Conservation (phyloP, 2,797 vertebrate genomes). For the Benthosema pterotum region DNA sequence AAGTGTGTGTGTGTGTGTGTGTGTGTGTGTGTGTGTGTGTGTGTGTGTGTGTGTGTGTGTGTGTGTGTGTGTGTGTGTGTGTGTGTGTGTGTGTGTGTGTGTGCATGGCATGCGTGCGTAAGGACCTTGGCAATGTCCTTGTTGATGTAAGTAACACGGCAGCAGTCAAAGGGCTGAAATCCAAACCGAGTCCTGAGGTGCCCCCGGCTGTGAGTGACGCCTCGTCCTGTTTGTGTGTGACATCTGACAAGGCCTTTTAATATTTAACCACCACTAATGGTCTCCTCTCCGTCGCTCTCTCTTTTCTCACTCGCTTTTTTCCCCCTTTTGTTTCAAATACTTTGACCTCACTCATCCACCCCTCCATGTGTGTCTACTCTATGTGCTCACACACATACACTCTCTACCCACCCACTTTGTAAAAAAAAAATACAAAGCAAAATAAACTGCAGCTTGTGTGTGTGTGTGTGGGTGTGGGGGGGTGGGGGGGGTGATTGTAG, state of each 20-base stretch:
- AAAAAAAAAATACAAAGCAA: no score
- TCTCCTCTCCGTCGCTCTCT: slow-evolving; percentile 19
- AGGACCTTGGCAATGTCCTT: slow-evolving; percentile 68
- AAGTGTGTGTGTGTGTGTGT: not conserved
- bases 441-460: no score
- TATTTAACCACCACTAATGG: slow-evolving; percentile 65
- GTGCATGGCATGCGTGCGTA: not conserved
- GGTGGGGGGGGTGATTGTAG: no score
- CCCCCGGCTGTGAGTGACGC: slow-evolving; percentile 32
- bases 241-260: slow-evolving; percentile 55
- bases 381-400: no score
- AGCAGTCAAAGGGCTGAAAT: slow-evolving; percentile 64
- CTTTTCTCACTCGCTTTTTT: no score
- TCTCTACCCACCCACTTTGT: no score
- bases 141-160: slow-evolving; percentile 72
- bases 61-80: slow-evolving; percentile 4
- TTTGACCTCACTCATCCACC: not conserved
- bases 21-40: not conserved
- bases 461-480: no score
- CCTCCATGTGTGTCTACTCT: no score
- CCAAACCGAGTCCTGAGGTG: slow-evolving; percentile 43
- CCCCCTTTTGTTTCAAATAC: slow-evolving; percentile 21
- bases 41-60: slow-evolving; percentile 7
- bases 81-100: slow-evolving; percentile 4
- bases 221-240: slow-evolving; percentile 13